Evolutionary conservation across 2,797 vertebrate genomes (phyloP), one percentile per base, ranked within the genome.

Genomic region (Hipposideros larvatus): DNA sequence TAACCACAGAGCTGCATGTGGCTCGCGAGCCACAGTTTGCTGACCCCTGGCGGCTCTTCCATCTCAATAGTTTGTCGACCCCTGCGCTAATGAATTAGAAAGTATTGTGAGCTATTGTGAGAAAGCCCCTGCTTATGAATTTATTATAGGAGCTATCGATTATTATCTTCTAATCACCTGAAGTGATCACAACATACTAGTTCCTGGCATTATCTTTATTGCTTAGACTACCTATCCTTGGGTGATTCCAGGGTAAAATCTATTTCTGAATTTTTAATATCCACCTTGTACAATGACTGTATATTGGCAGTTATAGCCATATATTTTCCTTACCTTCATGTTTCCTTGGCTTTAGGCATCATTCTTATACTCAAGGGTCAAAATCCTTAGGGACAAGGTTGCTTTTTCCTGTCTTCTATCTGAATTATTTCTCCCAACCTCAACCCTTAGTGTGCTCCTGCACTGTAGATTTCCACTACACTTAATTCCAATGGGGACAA

Each of bases 281-380:
- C 74, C 77, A 77, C 80, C n/a, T 68, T 41, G 0, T 86, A 91
- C 59, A 68, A 83, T 95, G 79, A 95, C 74, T 88, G 31, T 86
- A 66, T 91, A 88, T 95, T 95, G 94, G 92, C 4, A 75, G 61
- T 28, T 70, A 68, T 28, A 83, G 73, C 34, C 70, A 43, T 86
- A 85, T 16, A 19, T 79, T 96, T 91, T 53, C 78, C 90, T 97
- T 98, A 94, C 70, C 87, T 96, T 97, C 46, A 91, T 94, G 91
- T 59, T 92, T 86, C 65, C 77, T 92, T 93, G 87, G 41, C 97
- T 97, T 97, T 95, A 87, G 90, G 43, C 24, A 93, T 97, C 59
- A 94, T 80, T 89, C 74, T 88, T 91, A 78, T 43, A 95, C 90
- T 91, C 87, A 57, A 91, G 48, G 53, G 79, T 91, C 91, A 83